phyloP scores from a whole-genome alignment of 2,888 invertebrate genomes.

The Hirtodrosophila confusa region DNA sequence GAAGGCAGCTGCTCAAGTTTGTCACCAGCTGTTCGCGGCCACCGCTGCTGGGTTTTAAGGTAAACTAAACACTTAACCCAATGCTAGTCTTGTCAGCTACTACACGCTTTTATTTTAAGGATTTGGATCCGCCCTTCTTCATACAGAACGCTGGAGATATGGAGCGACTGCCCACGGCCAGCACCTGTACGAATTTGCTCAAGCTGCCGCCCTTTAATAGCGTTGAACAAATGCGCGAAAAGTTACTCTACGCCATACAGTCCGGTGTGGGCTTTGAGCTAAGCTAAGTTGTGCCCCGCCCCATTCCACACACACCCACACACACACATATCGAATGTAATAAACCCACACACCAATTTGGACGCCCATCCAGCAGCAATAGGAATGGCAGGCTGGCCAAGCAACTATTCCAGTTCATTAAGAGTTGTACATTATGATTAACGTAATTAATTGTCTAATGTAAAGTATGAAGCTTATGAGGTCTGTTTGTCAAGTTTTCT shows the following conservation, averaged over 20 bases:
- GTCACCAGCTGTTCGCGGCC: slow-evolving; percentile 99
- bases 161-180: slow-evolving; percentile 97
- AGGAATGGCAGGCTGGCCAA: slow-evolving; percentile 23
- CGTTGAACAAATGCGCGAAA: slow-evolving; percentile 90
- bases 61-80: slow-evolving; percentile 80
- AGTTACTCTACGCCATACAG: slow-evolving; percentile 96
- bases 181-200: slow-evolving; percentile 98
- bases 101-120: slow-evolving; percentile 85
- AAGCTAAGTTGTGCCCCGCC: slow-evolving; percentile 86
- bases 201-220: slow-evolving; percentile 96
- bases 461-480: slow-evolving; percentile 68
- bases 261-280: slow-evolving; percentile 98
- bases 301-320: not conserved
- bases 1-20: slow-evolving; percentile 96
- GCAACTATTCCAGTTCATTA: slow-evolving; percentile 59
- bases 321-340: slow-evolving; percentile 53
- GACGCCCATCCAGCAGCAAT: slow-evolving; percentile 31
- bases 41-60: slow-evolving; percentile 98
- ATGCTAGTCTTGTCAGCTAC: slow-evolving; percentile 3
- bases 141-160: slow-evolving; percentile 96
- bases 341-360: slow-evolving; percentile 18
- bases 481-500: slow-evolving; percentile 61
- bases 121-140: slow-evolving; percentile 97
- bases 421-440: slow-evolving; percentile 54
- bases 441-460: slow-evolving; percentile 57